A percentile compares a stretch with the other conserved stretches of the same genome.
These are phyloP conservation scores for Embidobia sp. DNA, from an alignment of 2,888 invertebrate genomes.

Conservation along the genomic window DNA sequence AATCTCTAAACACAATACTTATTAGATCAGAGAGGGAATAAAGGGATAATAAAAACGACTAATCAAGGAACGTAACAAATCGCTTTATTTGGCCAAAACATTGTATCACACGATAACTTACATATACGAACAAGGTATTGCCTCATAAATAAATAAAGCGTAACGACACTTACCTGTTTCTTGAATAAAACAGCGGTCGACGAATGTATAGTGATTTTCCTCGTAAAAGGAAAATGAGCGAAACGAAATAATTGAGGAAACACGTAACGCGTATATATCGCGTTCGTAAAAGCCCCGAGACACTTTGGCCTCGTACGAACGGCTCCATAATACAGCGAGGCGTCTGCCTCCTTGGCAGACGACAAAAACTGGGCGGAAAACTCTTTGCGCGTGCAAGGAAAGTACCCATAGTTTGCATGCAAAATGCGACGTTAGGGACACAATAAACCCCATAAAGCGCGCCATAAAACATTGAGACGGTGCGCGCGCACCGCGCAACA, in stretches of 20 bases:
- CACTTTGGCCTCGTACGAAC: conserved; percentile 46
- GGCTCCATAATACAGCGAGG: conserved; percentile 36
- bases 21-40: no score
- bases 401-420: conserved; percentile 44
- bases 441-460: conserved; percentile 48
- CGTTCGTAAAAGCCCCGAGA: conserved; percentile 43
- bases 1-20: no score
- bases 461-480: conserved; percentile 41
- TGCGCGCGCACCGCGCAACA: no score
- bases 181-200: conserved; percentile 46
- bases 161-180: conserved; percentile 37
- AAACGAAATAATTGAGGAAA: conserved; percentile 56
- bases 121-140: conserved; percentile 19
- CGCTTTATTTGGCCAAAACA: no score
- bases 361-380: conserved; percentile 17
- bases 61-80: no score
- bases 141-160: conserved; percentile 40
- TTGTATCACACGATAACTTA: no score
- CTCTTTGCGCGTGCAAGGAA: conserved; percentile 3
- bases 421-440: conserved; percentile 29
- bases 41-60: no score
- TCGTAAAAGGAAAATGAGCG: conserved; percentile 52
- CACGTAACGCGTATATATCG: conserved; percentile 52
- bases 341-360: conserved; percentile 20
- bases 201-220: conserved; percentile 53